phyloP scores from a whole-genome alignment of 2,113 vertebrate species.

The Osmerus eperlanus region DNA sequence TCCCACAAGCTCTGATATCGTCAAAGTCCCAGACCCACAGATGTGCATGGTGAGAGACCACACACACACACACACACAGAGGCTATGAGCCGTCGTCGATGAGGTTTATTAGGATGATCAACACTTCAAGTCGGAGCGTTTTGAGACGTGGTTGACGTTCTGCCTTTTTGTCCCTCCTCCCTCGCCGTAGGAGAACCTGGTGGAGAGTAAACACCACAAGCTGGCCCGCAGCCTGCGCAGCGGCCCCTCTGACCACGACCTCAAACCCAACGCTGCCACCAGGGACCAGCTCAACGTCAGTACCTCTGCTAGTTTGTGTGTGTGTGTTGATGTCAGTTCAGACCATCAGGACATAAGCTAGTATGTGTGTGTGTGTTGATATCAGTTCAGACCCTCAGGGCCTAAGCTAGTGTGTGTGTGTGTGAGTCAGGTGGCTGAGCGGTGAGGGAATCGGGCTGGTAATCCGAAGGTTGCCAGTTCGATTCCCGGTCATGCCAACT shows the following conservation, averaged over 20 bases:
- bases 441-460: no score
- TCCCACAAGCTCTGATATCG: slow-evolving; percentile 89
- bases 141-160: not conserved
- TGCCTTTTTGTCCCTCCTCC: not conserved
- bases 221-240: slow-evolving; percentile 95
- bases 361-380: not conserved
- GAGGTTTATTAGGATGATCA: no score
- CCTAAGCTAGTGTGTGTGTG: not conserved
- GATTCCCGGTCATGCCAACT: no score
- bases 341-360: not conserved
- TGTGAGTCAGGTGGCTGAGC: no score
- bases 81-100: no score
- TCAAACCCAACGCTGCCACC: slow-evolving; percentile 96
- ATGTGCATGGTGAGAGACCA: slow-evolving; percentile 90
- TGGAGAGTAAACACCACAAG: slow-evolving; percentile 98
- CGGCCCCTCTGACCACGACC: slow-evolving; percentile 94
- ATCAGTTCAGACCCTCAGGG: no score
- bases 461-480: no score
- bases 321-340: no score
- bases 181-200: slow-evolving; percentile 87
- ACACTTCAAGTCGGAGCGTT: no score
- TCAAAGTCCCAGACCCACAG: slow-evolving; percentile 98
- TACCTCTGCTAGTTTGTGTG: not conserved
- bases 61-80: slow-evolving; percentile 1
- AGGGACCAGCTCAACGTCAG: slow-evolving; percentile 96